Base-by-base conservation (phyloP, 2,113 vertebrate genomes). In the Connochaetes taurinus region DNA sequence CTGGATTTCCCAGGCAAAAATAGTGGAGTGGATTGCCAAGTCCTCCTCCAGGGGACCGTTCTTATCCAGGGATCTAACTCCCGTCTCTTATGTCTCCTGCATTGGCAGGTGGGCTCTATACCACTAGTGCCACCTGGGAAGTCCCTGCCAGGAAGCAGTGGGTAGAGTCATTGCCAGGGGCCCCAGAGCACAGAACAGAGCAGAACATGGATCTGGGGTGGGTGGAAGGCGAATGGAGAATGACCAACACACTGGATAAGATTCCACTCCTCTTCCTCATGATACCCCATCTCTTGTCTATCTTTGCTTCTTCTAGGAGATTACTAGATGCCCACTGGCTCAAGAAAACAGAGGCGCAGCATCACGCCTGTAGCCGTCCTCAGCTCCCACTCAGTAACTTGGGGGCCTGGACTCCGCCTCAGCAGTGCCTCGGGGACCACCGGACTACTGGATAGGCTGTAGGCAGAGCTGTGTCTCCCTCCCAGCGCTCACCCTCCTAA, bases 301-400 rank as follows among this genome's bases (percentile, higher is more conserved):
- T 2, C 90, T 97, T 86, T 93, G 95, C 97, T 98, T 98, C 97
- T 67, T 96, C 96, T 94, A 94, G 91, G 96, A 97, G 92, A 93
- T 95, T 82, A 82, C 0, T 17, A 50, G 0, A 88, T 87, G 64
- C 93, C 7, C 97, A 93, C 95, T 27, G 62, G 36, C 33, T 45
- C 17, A 57, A 21, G 23, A 47, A 47, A 91, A 76, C 58, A 87
- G 78, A 94, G 81, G 36, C 16, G 21, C 92, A 64, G 47, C 52
- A n/a, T 31, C 17, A 50, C 96, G 96, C 95, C 96, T 98, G 91
- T 87, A 96, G 95, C 98, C 90, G 96, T 94, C 60, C 87, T 98
- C 95, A 94, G 97, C 84, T 97, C 97, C 98, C 95, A 96, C 67
- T 76, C 97, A 96, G 96, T 98, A 97, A 98, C 95, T 98, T 97